phyloP scores from a whole-genome alignment of 2,113 vertebrate species.

The Physeter macrocephalus region DNA sequence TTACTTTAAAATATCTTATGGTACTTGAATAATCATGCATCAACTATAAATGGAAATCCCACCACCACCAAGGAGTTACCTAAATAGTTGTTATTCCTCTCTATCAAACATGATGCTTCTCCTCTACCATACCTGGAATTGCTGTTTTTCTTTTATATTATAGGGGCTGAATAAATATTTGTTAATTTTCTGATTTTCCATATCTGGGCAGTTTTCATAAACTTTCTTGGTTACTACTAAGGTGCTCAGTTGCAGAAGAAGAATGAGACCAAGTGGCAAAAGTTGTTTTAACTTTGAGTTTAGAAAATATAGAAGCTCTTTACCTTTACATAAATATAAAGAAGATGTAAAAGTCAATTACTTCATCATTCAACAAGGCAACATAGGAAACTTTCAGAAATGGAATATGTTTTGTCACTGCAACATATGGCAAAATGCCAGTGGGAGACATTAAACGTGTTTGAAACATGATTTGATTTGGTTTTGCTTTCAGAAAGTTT shows the following conservation, averaged over 20 bases:
- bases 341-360: neutral
- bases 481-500: neutral
- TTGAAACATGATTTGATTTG: neutral
- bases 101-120: neutral
- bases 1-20: neutral
- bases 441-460: neutral
- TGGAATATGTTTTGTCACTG: neutral
- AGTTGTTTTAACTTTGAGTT: neutral
- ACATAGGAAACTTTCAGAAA: neutral
- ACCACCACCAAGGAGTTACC: neutral
- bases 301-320: neutral
- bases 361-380: neutral
- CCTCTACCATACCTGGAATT: neutral
- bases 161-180: neutral
- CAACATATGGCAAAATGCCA: neutral
- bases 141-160: neutral
- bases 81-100: neutral
- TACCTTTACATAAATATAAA: neutral
- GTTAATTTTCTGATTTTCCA: neutral
- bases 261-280: neutral
- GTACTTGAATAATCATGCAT: neutral
- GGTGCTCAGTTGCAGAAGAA: neutral
- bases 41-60: neutral
- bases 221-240: neutral
- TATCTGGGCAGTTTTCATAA: neutral